Evolutionary conservation across 2,888 invertebrate species (phyloP).

Genomic region (Hirtodrosophila alboralis): DNA sequence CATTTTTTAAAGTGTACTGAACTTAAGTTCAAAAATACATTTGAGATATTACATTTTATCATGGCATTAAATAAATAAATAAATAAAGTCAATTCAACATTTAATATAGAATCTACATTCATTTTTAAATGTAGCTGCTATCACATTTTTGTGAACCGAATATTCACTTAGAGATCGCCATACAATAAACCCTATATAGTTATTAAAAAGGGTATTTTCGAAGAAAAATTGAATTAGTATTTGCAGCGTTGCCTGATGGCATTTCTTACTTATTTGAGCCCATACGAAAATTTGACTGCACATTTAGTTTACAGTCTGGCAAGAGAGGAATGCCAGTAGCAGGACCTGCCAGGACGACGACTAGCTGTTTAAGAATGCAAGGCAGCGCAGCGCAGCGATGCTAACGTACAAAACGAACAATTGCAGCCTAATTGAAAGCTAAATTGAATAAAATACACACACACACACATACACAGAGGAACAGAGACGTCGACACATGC

Average conservation of each 20-base stretch:
- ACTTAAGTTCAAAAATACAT: no score
- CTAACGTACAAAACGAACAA: slow-evolving; percentile 75
- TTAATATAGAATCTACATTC: no score
- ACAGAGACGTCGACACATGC: slow-evolving; percentile 44
- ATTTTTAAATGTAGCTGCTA: no score
- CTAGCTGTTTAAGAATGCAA: slow-evolving; percentile 73
- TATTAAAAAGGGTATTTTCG: slow-evolving; percentile 13
- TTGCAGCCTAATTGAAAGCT: slow-evolving; percentile 79
- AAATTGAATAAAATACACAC: slow-evolving; percentile 75
- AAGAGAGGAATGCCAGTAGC: slow-evolving; percentile 12
- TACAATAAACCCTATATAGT: neutral
- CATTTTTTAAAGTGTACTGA: no score
- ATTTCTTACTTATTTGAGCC: slow-evolving; percentile 43
- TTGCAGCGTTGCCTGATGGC: slow-evolving; percentile 20
- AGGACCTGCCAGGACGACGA: slow-evolving; percentile 19
- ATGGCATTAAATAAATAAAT: no score
- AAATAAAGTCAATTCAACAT: no score
- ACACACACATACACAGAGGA: slow-evolving; percentile 27
- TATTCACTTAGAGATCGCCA: no score
- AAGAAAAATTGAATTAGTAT: slow-evolving; percentile 42
- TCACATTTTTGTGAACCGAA: no score
- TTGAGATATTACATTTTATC: no score
- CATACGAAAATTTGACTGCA: slow-evolving; percentile 46
- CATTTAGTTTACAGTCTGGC: slow-evolving; percentile 30
- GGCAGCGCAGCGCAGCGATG: slow-evolving; percentile 52